Evolutionary conservation across 2,888 invertebrate genomes (phyloP).

Genomic region (Eumerus sabulonum): DNA sequence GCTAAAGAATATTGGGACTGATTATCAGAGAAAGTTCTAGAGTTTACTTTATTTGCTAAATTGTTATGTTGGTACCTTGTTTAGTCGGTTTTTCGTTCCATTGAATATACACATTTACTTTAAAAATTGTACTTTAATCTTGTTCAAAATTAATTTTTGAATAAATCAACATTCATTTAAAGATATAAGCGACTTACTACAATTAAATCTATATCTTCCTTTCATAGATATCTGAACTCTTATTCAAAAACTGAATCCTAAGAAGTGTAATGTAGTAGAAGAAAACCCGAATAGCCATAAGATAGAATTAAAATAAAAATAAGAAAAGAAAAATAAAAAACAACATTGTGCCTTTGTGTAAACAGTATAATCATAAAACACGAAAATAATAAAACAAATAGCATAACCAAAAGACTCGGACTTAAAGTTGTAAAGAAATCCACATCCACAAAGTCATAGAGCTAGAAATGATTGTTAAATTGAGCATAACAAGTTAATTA

Average conservation of each 20-base stretch:
- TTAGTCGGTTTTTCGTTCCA: too few relatives aligned
- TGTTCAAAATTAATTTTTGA: too few relatives aligned
- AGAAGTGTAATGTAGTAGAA: conserved; percentile 9
- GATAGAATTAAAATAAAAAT: conserved; percentile 12
- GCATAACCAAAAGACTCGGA: conserved; percentile 43
- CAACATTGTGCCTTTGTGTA: conserved; percentile 64
- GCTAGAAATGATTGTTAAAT: conserved; percentile 1
- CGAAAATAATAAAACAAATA: conserved; percentile 15
- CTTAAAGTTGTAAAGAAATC: conserved; percentile 1
- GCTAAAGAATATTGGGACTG: too few relatives aligned
- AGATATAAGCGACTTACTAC: too few relatives aligned
- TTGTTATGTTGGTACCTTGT: too few relatives aligned
- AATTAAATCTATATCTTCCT: conserved; percentile 42
- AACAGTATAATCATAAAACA: conserved; percentile 58
- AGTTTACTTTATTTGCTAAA: too few relatives aligned
- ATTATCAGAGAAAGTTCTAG: too few relatives aligned
- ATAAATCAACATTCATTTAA: too few relatives aligned
- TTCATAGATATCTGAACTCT: conserved; percentile 31
- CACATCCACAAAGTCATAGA: neutral
- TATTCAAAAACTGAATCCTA: conserved; percentile 9
- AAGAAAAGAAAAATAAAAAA: conserved; percentile 19
- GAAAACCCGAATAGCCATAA: conserved; percentile 3
- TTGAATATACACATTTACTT: too few relatives aligned
- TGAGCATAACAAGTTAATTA: neutral
- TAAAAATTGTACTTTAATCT: too few relatives aligned